Evolutionary conservation across 2,797 vertebrate species (phyloP), one percentile per base, ranked within the genome.

Genomic region (Pseudomugil gertrudae): DNA sequence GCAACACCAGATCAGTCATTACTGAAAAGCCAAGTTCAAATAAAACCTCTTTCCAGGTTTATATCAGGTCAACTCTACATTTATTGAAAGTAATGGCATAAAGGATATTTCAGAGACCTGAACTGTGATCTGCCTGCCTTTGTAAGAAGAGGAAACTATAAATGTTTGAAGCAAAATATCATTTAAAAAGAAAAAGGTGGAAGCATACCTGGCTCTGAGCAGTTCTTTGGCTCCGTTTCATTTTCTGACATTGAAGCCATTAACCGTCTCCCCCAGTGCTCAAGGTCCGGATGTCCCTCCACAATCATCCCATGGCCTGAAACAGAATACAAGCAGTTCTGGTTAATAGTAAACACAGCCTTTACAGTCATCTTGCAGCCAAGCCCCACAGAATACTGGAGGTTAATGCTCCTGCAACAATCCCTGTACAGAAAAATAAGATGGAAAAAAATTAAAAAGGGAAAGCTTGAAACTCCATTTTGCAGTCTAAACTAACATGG

Each of bases 241-340:
- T 94, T 94, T 48, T 87, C 86, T 0, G 63, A 33, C 5, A 4
- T 38, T 0, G 79, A 86, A 19, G 93, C 90, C 94, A 95, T 91
- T 35, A 95, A 87, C 45, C 89, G 85, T 45, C 94, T 87, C 4
- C 94, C 93, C 93, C 93, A 94, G 80, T 74, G 85, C 14, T 90
- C 85, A 1, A 71, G 8, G 40, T 73, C 13, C 0, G 77, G 75
- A 52, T 84, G 87, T 30, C 65, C 90, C 35, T 91, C 88, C 69
- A 90, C 71, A 2, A 84, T 40, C 93, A 95, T 94, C 27, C 93
- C 93, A 23, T 95, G 90, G 14, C 94, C 94, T 95, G 81, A 17
- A 78, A 81, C 33, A 56, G 19, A 72, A 81, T 0, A 53, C 0
- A 66, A 61, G 69, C 13, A 43, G 0, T 8, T 63, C 15, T 9